These are phyloP conservation scores for Spatula versicolor DNA, from an alignment of 2,797 vertebrate genomes.

Conservation along the genomic window DNA sequence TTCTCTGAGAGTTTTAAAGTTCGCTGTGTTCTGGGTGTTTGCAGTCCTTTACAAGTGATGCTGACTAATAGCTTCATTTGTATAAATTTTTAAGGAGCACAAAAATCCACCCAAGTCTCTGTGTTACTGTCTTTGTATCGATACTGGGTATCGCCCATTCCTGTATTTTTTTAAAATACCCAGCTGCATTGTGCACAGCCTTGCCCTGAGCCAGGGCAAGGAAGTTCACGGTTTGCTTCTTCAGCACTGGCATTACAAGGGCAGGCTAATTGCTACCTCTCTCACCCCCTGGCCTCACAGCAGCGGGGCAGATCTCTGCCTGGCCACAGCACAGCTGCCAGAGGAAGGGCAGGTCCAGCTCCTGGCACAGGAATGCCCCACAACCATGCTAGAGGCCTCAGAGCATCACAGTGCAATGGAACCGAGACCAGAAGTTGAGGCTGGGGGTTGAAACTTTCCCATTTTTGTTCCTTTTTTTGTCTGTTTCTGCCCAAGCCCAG, in stretches of 20 bases:
- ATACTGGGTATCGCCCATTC: background rate
- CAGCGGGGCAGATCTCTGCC: background rate
- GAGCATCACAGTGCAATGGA: background rate
- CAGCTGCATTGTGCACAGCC: background rate
- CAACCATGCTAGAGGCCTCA: background rate
- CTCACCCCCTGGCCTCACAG: background rate
- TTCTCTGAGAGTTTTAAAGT: background rate
- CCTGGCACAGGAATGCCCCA: too few species aligned
- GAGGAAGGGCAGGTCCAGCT: background rate
- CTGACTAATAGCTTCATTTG: background rate
- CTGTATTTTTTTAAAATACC: background rate
- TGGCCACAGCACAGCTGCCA: accelerated
- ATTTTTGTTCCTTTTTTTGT: background rate
- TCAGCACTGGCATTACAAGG: background rate
- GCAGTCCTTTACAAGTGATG: background rate
- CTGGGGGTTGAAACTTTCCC: background rate
- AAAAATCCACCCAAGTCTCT: background rate
- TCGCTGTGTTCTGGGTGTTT: background rate
- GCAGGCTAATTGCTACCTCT: slow-evolving; percentile 22
- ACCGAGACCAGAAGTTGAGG: background rate
- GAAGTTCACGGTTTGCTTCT: background rate
- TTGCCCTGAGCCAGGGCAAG: background rate
- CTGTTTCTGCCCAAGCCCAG: background rate
- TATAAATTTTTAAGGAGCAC: slow-evolving; percentile 6
- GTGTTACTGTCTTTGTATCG: background rate